Percentiles rank a stretch among this genome's conserved stretches.
These are phyloP conservation scores for Dorcus hopei DNA, from an alignment of 2,888 invertebrate species.

Conservation along the genomic window DNA sequence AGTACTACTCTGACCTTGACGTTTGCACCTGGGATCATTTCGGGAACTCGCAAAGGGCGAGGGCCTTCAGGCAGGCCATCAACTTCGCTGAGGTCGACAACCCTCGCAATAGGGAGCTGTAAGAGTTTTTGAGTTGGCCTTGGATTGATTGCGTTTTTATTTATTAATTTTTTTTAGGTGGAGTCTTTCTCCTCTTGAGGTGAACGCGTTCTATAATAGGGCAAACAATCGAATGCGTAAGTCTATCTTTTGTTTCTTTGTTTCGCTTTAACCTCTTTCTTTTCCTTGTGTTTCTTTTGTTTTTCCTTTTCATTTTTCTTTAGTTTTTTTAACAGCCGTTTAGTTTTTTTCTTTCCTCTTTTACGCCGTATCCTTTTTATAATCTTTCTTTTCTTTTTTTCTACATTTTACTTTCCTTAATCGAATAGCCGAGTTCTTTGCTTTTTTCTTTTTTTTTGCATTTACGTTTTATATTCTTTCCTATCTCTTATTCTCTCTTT, in stretches of 20 bases:
- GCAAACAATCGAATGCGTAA: slow-evolving; percentile 52
- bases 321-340: too few species aligned
- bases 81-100: slow-evolving; percentile 36
- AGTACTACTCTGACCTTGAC: slow-evolving; percentile 43
- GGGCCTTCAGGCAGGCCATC: slow-evolving; percentile 41
- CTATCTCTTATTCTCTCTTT: too few species aligned
- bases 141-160: not conserved
- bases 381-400: too few species aligned
- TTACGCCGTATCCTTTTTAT: too few species aligned
- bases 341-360: too few species aligned
- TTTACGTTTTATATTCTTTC: too few species aligned
- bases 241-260: slow-evolving; percentile 23
- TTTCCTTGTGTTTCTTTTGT: too few species aligned
- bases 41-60: slow-evolving; percentile 40
- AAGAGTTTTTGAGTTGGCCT: slow-evolving; percentile 9
- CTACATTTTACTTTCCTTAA: too few species aligned
- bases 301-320: too few species aligned
- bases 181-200: slow-evolving; percentile 52
- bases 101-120: slow-evolving; percentile 34
- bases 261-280: too few species aligned
- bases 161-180: slow-evolving; percentile 39
- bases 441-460: too few species aligned
- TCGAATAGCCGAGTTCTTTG: too few species aligned
- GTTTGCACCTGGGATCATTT: slow-evolving; percentile 45
- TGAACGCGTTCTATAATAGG: slow-evolving; percentile 64